Conservation (phyloP, 2,888 invertebrate genomes). For the Macaria liturata region DNA sequence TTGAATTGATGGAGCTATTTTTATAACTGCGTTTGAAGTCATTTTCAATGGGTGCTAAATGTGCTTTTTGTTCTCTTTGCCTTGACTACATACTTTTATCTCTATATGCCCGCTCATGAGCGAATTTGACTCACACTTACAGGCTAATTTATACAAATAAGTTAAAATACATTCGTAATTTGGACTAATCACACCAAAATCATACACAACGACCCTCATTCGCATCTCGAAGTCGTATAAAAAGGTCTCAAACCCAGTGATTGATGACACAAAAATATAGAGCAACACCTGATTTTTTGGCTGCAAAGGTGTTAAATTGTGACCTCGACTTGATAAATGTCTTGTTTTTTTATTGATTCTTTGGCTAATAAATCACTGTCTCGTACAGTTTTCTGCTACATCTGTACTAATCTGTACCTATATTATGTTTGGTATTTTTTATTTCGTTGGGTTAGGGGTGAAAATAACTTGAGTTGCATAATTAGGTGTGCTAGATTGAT, state of each 20-base stretch:
- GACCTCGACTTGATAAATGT: slow-evolving; percentile 30
- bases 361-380: slow-evolving; percentile 35
- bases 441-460: slow-evolving; percentile 21
- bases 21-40: too few species aligned
- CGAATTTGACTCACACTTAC: too few species aligned
- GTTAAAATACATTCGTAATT: too few species aligned
- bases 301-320: slow-evolving; percentile 23
- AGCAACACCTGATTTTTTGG: slow-evolving; percentile 22
- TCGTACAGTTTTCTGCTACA: slow-evolving; percentile 7
- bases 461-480: neutral
- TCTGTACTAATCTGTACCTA: neutral
- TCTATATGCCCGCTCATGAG: too few species aligned
- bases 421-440: slow-evolving; percentile 9
- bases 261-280: slow-evolving; percentile 26
- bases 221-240: neutral
- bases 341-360: slow-evolving; percentile 38
- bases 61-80: too few species aligned
- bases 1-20: too few species aligned
- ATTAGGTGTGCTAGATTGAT: too few species aligned
- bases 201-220: too few species aligned
- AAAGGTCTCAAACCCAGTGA: slow-evolving; percentile 16
- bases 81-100: too few species aligned
- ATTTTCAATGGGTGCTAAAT: too few species aligned
- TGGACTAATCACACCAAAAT: too few species aligned
- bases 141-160: too few species aligned